These are phyloP conservation scores for Aspidapion aeneum DNA, from an alignment of 2,888 invertebrate species.

Conservation along the genomic window DNA sequence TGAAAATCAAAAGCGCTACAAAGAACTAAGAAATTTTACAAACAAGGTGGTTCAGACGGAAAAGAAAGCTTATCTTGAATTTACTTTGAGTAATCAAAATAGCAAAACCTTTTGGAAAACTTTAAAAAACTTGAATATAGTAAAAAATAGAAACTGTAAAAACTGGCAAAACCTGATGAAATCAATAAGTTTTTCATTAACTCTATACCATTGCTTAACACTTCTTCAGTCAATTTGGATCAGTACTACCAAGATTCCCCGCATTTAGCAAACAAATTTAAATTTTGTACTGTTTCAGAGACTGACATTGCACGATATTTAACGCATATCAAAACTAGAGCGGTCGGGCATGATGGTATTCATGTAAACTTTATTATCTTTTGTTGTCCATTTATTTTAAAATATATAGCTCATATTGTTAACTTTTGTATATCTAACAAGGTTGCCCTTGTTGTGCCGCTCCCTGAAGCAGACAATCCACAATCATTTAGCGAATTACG, in stretches of 20 bases:
- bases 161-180: background rate
- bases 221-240: background rate
- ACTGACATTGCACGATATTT: background rate
- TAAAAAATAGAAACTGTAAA: background rate
- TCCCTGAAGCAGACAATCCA: too few relatives aligned
- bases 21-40: slow-evolving; percentile 4
- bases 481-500: background rate
- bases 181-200: slow-evolving; percentile 6
- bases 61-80: slow-evolving; percentile 1
- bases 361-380: background rate
- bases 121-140: background rate
- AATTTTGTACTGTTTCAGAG: background rate
- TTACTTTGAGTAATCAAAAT: background rate
- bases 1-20: background rate
- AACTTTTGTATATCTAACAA: background rate
- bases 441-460: too few relatives aligned
- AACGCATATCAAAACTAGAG: slow-evolving; percentile 1
- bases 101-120: background rate
- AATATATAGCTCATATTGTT: too few relatives aligned
- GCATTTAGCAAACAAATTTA: background rate
- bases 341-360: slow-evolving; percentile 1
- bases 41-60: background rate
- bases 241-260: background rate
- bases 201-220: background rate
- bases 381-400: background rate